Evolutionary conservation across 1,140 invertebrate species (phyloP).

Genomic region (Drosophila bocqueti): DNA sequence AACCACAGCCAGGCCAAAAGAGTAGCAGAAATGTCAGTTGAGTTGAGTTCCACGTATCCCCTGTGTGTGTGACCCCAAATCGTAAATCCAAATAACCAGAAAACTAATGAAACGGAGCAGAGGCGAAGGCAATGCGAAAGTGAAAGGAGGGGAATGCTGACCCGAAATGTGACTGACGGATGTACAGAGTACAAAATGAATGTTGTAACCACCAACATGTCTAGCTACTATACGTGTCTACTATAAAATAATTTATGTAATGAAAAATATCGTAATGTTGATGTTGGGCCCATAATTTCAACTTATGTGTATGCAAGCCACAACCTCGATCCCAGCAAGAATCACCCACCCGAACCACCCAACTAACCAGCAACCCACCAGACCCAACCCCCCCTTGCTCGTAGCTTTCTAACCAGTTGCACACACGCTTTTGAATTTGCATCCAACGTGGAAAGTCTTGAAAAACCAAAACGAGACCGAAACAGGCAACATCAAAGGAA

Average conservation of each 20-base stretch:
- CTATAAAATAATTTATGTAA: conserved; percentile 85
- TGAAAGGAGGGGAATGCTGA: conserved; percentile 28
- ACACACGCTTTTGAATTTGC: conserved; percentile 37
- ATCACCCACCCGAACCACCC: conserved; percentile 14
- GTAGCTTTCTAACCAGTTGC: conserved; percentile 53
- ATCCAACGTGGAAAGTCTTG: conserved; percentile 25
- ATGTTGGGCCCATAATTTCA: conserved; percentile 83
- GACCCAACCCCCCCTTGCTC: conserved; percentile 30
- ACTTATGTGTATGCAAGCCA: conserved; percentile 63
- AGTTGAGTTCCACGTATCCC: conserved; percentile 40
- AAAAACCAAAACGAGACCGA: conserved; percentile 10
- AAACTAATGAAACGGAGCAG: conserved; percentile 22
- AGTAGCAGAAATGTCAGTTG: conserved; percentile 45
- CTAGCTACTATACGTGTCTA: conserved; percentile 82
- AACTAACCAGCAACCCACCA: conserved; percentile 31
- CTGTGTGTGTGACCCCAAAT: conserved; percentile 71
- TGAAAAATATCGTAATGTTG: conserved; percentile 85
- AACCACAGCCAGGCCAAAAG: conserved; percentile 26
- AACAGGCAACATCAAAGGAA: conserved; percentile 27
- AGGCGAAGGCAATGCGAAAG: not conserved
- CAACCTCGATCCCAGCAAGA: conserved; percentile 50
- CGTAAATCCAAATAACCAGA: conserved; percentile 27
- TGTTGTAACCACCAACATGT: conserved; percentile 81
- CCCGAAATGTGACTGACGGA: conserved; percentile 76
- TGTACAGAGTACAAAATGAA: conserved; percentile 81